These are phyloP conservation scores for Schizothorax lantsangensis DNA, from an alignment of 2,797 vertebrate genomes.

Conservation along the genomic window DNA sequence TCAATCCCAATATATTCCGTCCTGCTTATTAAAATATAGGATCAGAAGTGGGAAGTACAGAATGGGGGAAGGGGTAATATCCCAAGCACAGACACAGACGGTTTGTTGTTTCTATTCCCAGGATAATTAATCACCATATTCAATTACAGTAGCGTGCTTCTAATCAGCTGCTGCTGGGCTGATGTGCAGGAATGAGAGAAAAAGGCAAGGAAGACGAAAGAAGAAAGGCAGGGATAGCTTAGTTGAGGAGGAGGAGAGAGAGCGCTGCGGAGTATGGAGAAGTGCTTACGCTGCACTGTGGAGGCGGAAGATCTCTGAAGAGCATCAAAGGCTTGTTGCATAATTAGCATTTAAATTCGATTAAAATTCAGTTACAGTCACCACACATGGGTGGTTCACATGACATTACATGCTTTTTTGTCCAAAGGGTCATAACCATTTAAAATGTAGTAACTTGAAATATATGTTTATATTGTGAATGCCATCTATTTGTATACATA, in stretches of 20 bases:
- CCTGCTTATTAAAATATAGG: constrained; percentile 36
- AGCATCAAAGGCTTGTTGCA: constrained; percentile 81
- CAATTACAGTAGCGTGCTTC: constrained; percentile 53
- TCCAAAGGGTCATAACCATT: neutral
- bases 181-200: constrained; percentile 55
- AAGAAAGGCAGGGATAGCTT: constrained; percentile 60
- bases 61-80: neutral
- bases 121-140: constrained; percentile 53
- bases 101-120: constrained; percentile 49
- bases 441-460: neutral
- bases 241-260: constrained; percentile 52
- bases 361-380: constrained; percentile 78
- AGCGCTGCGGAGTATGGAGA: constrained; percentile 53
- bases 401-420: neutral
- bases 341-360: constrained; percentile 83
- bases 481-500: neutral
- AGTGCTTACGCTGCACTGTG: constrained; percentile 60
- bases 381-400: constrained; percentile 24
- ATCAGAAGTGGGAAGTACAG: constrained; percentile 17
- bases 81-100: neutral
- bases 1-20: constrained; percentile 40
- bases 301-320: constrained; percentile 59
- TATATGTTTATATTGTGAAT: neutral
- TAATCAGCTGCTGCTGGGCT: constrained; percentile 56
- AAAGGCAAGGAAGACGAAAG: constrained; percentile 39